Evolutionary conservation across 2,888 invertebrate species (phyloP).

Genomic region (Calephelis perditalis): DNA sequence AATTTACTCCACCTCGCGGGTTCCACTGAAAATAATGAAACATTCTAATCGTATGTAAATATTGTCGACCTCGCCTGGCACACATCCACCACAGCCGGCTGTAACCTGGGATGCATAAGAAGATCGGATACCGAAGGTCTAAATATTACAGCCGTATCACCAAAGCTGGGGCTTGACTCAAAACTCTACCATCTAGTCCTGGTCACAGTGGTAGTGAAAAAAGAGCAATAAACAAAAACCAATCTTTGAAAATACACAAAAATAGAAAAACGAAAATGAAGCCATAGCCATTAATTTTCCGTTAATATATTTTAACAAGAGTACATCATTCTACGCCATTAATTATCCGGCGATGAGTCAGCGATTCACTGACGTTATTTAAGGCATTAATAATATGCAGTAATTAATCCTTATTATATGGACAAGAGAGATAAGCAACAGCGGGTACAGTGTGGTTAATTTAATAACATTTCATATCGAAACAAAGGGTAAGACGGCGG

Average conservation of each 20-base stretch:
- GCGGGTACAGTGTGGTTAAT: not conserved
- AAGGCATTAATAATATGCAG: conserved; percentile 38
- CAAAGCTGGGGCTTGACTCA: too few relatives aligned
- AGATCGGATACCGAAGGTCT: too few relatives aligned
- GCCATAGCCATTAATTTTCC: not conserved
- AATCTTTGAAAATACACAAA: conserved; percentile 2
- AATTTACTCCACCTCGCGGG: too few relatives aligned
- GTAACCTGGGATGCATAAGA: too few relatives aligned
- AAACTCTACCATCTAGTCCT: too few relatives aligned
- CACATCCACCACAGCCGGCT: too few relatives aligned
- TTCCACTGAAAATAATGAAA: too few relatives aligned
- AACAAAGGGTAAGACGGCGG: too few relatives aligned
- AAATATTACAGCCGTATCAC: too few relatives aligned
- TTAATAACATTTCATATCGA: not conserved
- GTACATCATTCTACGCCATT: conserved; percentile 14
- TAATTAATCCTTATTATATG: conserved; percentile 20
- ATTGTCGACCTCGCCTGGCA: too few relatives aligned
- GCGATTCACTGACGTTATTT: conserved; percentile 21
- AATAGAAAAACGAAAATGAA: conserved; percentile 1
- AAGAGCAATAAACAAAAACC: not conserved
- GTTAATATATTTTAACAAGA: conserved; percentile 7
- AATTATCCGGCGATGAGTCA: conserved; percentile 25
- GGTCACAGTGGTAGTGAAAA: too few relatives aligned
- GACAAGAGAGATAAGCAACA: conserved; percentile 7
- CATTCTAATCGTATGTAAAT: too few relatives aligned